phyloP scores from a whole-genome alignment of 2,888 invertebrate genomes.

The Diloba caeruleocephala region DNA sequence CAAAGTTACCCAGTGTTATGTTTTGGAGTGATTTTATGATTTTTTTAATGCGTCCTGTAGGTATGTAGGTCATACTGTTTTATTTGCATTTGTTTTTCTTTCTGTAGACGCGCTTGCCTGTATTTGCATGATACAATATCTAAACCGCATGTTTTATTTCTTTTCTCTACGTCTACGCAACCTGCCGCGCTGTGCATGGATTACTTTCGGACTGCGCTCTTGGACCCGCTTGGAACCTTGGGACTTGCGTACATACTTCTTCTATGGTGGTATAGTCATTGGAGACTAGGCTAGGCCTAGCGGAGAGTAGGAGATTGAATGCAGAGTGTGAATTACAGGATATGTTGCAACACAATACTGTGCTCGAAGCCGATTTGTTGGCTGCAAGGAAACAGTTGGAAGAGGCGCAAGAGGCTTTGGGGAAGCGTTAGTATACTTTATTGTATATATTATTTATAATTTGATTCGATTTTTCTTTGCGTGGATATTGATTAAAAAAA shows the following conservation, averaged over 20 bases:
- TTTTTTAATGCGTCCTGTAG: background rate
- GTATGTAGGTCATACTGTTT: constrained; percentile 25
- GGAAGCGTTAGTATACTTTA: constrained; percentile 75
- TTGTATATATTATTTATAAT: constrained; percentile 12
- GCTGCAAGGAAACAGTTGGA: constrained; percentile 84
- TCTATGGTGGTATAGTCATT: constrained; percentile 85
- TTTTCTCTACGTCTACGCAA: constrained; percentile 65
- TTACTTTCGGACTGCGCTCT: constrained; percentile 50
- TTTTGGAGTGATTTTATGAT: background rate
- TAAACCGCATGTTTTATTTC: constrained; percentile 84
- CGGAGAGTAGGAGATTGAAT: constrained; percentile 90
- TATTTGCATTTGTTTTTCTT: constrained; percentile 23
- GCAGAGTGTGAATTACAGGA: constrained; percentile 90
- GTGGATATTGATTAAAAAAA: too few relatives aligned
- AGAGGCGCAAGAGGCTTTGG: constrained; percentile 73
- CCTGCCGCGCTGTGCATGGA: constrained; percentile 63
- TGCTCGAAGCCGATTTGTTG: constrained; percentile 89
- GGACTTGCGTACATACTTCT: constrained; percentile 69
- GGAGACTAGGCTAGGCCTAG: constrained; percentile 90
- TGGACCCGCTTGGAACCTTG: constrained; percentile 54
- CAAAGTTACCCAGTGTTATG: background rate
- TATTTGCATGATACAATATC: constrained; percentile 52
- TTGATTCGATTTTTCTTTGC: background rate
- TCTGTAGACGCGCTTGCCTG: constrained; percentile 23
- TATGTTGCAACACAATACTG: constrained; percentile 91